Evolutionary conservation across 2,888 invertebrate genomes (phyloP).

Genomic region (Caenorhabditis becei): DNA sequence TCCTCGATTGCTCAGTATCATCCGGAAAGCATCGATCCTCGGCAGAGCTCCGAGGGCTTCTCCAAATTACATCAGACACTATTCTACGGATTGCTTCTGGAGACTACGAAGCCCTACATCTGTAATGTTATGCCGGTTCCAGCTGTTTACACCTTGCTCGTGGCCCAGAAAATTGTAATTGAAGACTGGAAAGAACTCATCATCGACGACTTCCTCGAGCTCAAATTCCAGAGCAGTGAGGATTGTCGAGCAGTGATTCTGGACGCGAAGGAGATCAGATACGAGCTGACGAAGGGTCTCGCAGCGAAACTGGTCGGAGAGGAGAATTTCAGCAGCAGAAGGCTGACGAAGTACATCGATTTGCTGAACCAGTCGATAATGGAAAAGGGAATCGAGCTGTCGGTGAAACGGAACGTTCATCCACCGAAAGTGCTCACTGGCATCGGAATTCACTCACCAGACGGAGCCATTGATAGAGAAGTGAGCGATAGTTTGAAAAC

Average conservation of each 20-base stretch:
- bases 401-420: constrained; percentile 63
- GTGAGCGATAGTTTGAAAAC: background rate
- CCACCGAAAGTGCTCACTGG: constrained; percentile 69
- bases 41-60: constrained; percentile 48
- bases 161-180: constrained; percentile 68
- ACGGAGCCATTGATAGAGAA: constrained; percentile 61
- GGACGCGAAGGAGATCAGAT: constrained; percentile 59
- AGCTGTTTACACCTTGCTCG: constrained; percentile 61
- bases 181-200: constrained; percentile 46
- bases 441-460: constrained; percentile 66
- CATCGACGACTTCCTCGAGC: constrained; percentile 69
- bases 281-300: constrained; percentile 62
- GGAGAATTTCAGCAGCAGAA: constrained; percentile 50
- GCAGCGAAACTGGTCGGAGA: constrained; percentile 55
- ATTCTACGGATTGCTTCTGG: constrained; percentile 76
- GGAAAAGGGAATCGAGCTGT: constrained; percentile 55
- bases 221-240: constrained; percentile 55
- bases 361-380: constrained; percentile 48
- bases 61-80: constrained; percentile 71
- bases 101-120: constrained; percentile 78
- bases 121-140: constrained; percentile 74
- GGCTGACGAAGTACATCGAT: constrained; percentile 55
- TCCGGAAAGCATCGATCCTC: constrained; percentile 68
- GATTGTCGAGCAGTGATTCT: constrained; percentile 60
- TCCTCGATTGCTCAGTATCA: constrained; percentile 75